These are phyloP conservation scores for Phrynocephalus guinanensis DNA, from an alignment of 2,797 vertebrate genomes.

Conservation along the genomic window DNA sequence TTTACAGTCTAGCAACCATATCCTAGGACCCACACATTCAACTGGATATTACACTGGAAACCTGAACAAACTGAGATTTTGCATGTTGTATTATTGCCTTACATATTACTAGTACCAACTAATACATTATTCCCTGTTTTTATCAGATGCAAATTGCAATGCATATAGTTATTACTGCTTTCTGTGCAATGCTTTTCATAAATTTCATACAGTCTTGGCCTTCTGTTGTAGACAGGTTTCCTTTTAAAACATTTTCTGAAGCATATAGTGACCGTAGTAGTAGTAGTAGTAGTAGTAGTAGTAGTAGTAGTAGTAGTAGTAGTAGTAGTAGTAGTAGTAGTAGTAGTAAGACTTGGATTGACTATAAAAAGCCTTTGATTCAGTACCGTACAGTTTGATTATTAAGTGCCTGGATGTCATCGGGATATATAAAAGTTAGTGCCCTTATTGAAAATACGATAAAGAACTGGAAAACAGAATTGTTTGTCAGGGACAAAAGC, in stretches of 20 bases:
- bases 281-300: too few relatives aligned
- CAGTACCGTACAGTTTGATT: too few relatives aligned
- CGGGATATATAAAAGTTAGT: too few relatives aligned
- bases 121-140: neutral
- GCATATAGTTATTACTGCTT: neutral
- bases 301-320: too few relatives aligned
- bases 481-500: too few relatives aligned
- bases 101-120: neutral
- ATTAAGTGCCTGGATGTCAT: too few relatives aligned
- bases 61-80: neutral
- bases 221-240: neutral
- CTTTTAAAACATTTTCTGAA: neutral
- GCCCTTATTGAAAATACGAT: too few relatives aligned
- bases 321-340: too few relatives aligned
- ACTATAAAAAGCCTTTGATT: too few relatives aligned
- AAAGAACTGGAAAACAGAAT: too few relatives aligned
- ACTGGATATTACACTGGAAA: conserved; percentile 62
- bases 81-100: neutral
- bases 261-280: neutral
- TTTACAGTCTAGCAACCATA: neutral
- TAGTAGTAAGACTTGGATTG: too few relatives aligned
- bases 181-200: neutral
- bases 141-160: too few relatives aligned
- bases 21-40: conserved; percentile 29
- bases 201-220: neutral